A percentile compares a stretch with the other conserved stretches of the same genome.
Evolutionary conservation across 2,113 vertebrate genomes (phyloP).

Genomic region (Zootoca vivipara): DNA sequence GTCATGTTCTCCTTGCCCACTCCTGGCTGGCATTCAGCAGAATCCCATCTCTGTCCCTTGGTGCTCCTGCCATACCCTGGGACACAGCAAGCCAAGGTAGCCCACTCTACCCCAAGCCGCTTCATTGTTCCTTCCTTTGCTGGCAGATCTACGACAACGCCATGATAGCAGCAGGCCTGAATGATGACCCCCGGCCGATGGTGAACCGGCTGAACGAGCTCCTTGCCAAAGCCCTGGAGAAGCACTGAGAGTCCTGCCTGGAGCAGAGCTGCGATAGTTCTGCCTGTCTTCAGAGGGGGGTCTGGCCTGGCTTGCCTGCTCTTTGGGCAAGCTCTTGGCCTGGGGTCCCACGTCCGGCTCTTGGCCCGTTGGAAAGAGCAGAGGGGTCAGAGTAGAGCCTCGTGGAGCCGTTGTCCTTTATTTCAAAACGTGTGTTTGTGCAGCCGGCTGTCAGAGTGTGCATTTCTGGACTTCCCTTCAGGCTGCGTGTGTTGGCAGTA

Average conservation of each 20-base stretch:
- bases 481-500: not conserved
- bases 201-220: conserved; percentile 89
- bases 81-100: not conserved
- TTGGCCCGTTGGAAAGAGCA: not conserved
- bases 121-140: not conserved
- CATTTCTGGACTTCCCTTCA: not conserved
- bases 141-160: conserved; percentile 95
- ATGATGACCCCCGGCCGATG: conserved; percentile 94
- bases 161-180: conserved; percentile 95
- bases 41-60: too few species aligned
- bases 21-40: too few species aligned
- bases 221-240: conserved; percentile 88
- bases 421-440: not conserved
- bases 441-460: not conserved
- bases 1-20: too few species aligned
- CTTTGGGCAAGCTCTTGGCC: not conserved
- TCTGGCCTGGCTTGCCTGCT: not conserved
- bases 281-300: not conserved
- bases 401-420: not conserved
- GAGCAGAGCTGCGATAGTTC: not conserved
- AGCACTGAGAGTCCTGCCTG: conserved; percentile 78
- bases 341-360: not conserved
- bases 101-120: rapidly evolving
- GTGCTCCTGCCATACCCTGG: too few species aligned
- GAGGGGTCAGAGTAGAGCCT: not conserved